Percentiles rank a stretch among this genome's conserved stretches.
These are phyloP conservation scores for Ashinkailepas kermadecensis DNA, from an alignment of 2,888 invertebrate species.

Conservation along the genomic window DNA sequence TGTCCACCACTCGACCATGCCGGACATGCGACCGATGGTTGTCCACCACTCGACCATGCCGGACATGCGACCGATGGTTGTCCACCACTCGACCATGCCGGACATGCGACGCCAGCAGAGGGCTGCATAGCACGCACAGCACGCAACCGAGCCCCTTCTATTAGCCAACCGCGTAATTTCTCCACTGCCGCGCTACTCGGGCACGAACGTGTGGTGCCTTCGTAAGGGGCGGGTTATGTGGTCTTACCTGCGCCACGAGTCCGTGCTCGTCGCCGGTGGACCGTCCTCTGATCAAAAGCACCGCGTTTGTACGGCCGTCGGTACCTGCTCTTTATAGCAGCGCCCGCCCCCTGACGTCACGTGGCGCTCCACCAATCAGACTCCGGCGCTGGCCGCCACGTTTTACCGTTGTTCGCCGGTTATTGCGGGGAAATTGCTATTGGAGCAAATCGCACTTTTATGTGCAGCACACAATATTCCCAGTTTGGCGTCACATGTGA, in stretches of 20 bases:
- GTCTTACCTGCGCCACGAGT: neutral
- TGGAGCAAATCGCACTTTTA: constrained; percentile 9
- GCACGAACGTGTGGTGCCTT: no score
- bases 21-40: no score
- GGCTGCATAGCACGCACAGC: no score
- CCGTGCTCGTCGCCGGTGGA: neutral
- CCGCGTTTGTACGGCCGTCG: neutral
- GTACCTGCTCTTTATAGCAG: neutral
- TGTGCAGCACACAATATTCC: neutral
- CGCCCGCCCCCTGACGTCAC: neutral
- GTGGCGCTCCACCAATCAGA: neutral
- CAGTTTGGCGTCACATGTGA: neutral
- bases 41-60: no score
- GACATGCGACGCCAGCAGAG: no score
- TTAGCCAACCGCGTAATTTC: no score
- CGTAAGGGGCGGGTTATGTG: no score
- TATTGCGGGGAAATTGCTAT: constrained; percentile 8
- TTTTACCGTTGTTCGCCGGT: neutral
- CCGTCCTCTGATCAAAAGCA: neutral
- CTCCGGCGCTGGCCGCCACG: neutral
- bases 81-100: no score
- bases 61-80: no score
- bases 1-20: no score
- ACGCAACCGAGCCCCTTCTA: no score
- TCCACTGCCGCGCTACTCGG: no score